A percentile compares a stretch with the other conserved stretches of the same genome.
These are phyloP conservation scores for Luscinia luscinia DNA, from an alignment of 2,797 vertebrate species.

Conservation along the genomic window DNA sequence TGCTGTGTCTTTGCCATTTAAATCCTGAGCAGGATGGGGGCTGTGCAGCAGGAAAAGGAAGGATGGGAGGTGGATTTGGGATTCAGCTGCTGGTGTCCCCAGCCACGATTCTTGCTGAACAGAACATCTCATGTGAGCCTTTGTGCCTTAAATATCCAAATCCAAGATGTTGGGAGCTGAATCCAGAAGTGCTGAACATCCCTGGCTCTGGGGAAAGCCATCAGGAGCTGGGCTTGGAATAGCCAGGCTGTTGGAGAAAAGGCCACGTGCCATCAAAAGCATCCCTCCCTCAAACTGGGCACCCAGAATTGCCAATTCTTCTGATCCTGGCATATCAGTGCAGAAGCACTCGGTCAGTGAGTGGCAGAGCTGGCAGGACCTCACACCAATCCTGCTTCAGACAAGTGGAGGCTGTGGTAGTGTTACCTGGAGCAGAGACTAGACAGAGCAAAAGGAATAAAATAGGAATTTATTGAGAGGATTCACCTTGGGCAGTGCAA, in stretches of 20 bases:
- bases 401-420: background rate
- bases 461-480: no score
- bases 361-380: background rate
- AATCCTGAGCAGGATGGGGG: background rate
- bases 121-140: rapidly evolving
- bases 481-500: no score
- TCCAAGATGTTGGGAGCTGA: background rate
- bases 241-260: background rate
- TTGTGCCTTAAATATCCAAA: background rate
- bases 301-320: background rate
- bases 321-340: background rate
- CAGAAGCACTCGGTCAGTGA: rapidly evolving
- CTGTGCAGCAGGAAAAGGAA: background rate
- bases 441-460: no score
- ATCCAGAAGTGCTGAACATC: background rate
- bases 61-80: background rate
- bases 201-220: background rate
- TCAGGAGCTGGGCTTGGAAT: background rate
- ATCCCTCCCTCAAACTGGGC: background rate
- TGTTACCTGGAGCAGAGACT: no score
- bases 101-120: rapidly evolving
- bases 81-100: background rate
- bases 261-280: background rate
- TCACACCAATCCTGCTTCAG: background rate
- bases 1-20: background rate